Base-by-base conservation (phyloP, 1,140 invertebrate species). In the Cyphomyrmex costatus region DNA sequence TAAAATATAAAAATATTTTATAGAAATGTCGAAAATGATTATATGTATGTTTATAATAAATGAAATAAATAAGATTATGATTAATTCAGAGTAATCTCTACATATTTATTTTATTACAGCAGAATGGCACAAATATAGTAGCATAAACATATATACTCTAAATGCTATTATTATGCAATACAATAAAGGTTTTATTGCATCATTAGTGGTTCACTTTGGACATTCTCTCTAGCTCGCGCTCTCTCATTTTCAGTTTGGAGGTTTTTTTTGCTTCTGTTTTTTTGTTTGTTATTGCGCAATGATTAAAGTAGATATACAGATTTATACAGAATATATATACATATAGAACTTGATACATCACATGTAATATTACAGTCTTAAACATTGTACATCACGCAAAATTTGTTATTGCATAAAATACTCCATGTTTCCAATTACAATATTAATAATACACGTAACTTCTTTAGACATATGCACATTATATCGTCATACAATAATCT, bases 41-140 rank as follows among this genome's bases (percentile, higher is more conserved):
- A 66, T 30, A 63, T 36, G 16, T 65, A 63, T 79, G 65, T 86
- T 76, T 51, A 66, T 61, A 56, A 89, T 88, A 70, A 2, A 33
- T 65, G 27, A n/a, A 65, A 65, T 58, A 51, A 89, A 80, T 87
- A 87, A 46, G 56, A 14, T 49, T 66, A 63, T 19, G 14, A 21
- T 19, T 42, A 21, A 24, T 49, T 65, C 3, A 42, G 36, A 42
- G 10, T 42, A 0, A 42, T 42, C 7, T 36, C 19, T 53, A 74
- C 14, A 74, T 51, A 74, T 74, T 74, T 74, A 74, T 74, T 70
- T n/a, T 10, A 42, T 21, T 68, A 42, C n/a, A 42, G 2, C 21
- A 24, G 12, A 46, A 24, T 68, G 36, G 33, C 65, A 68, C n/a
- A 42, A 42, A 42, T 0, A 42, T 0, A 24, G 3, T 68, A 68